A percentile compares a stretch with the other conserved stretches of the same genome.
phyloP scores from a whole-genome alignment of 2,113 vertebrate species.

The Puffinus mauretanicus region DNA sequence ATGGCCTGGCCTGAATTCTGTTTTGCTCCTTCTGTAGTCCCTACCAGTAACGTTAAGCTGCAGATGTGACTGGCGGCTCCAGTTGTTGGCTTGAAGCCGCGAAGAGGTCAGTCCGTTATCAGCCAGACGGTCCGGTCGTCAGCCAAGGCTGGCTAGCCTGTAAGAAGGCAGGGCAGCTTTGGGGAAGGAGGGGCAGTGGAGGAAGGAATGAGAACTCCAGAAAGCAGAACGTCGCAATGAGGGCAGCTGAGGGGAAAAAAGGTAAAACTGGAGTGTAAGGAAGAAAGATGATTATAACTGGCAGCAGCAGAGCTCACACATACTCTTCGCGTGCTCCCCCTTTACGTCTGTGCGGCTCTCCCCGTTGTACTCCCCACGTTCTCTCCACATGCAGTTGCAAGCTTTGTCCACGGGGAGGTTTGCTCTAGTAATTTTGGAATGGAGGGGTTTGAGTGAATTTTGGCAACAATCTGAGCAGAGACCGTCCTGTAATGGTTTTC shows the following conservation, averaged over 20 bases:
- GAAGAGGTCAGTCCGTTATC: not conserved
- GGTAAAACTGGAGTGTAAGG: accelerated
- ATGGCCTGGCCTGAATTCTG: not conserved
- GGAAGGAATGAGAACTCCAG: not conserved
- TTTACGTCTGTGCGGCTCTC: accelerated
- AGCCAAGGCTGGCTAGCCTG: not conserved
- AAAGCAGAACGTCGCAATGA: not conserved
- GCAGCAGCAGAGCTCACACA: not conserved
- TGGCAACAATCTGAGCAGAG: not conserved
- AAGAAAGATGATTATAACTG: not conserved
- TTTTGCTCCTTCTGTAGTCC: not conserved
- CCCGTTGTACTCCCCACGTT: accelerated
- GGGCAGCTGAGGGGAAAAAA: not conserved
- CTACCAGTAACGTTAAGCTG: not conserved
- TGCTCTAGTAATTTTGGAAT: not conserved
- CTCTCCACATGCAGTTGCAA: not conserved
- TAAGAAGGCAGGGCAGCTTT: not conserved
- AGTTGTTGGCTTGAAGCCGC: not conserved
- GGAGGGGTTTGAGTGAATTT: not conserved
- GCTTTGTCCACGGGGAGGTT: not conserved
- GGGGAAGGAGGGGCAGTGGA: not conserved
- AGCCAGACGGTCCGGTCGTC: not conserved
- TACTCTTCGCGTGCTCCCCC: too few relatives aligned
- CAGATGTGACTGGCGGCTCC: not conserved
- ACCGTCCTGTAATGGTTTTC: not conserved